Base-by-base conservation (phyloP, 1,140 invertebrate species). In the Trypoxylus dichotomus region DNA sequence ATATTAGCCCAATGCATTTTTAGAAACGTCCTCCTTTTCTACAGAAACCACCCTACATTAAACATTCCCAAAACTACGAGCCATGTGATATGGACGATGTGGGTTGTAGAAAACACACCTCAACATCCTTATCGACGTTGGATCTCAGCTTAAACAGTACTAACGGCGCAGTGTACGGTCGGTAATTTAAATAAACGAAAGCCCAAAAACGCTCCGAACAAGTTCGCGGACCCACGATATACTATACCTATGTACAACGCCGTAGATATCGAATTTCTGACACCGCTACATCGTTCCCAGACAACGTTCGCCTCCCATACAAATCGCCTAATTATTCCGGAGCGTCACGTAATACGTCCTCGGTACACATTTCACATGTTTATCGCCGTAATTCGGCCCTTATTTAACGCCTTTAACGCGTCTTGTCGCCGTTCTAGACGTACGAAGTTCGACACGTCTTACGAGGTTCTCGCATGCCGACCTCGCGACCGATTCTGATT, bases 141-240 rank as follows among this genome's bases (percentile, higher is more conserved):
- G 60, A 68, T 68, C 60, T 68, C 6, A 21, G 21, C 27, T 68
- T 68, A 68, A 68, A 68, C 21, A 24, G 60, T 68, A 60, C 58
- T 60, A 10, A 60, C 58, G 2, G 10, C n/a, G n/a, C 21, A 21
- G 24, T 68, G 27, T 68, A 68, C 10, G 60, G 7, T 5, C 60
- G 60, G 60, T 68, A 68, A 68, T 68, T 68, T 68, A 68, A 68
- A 68, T 68, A 68, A 68, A 68, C 21, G 11, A 24, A 68, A 68
- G 21, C 10, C 19, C 8, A 29, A 13, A 60, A 68, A 68, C 11
- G 13, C 21, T 11, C 60, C 27, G 19, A 54, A 54, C 19, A 54
- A 54, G 21, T 5, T 37, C 32, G 32, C 15, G 60, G 60, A 68
- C 27, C 7, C 60, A 24, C 15, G 47, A 19, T 68, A 8, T 24